Conservation (phyloP, 2,113 vertebrate genomes). For the Prunella himalayana region DNA sequence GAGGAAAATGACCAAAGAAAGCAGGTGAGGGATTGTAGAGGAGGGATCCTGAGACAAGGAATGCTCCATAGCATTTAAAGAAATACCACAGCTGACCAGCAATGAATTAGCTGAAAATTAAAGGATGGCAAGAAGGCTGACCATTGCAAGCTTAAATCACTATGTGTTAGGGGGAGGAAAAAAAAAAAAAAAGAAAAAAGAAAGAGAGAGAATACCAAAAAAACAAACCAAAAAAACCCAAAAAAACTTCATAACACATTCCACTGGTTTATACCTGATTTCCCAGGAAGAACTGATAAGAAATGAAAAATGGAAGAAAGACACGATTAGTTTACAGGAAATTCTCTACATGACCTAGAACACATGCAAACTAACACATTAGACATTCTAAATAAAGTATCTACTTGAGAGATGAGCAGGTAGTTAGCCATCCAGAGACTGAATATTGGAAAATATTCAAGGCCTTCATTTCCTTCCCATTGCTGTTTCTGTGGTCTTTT, state of each 20-base stretch:
- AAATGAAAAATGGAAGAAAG: slow-evolving; percentile 83
- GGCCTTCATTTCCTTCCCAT: background rate
- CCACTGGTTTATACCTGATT: slow-evolving; percentile 94
- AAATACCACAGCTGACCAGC: slow-evolving; percentile 71
- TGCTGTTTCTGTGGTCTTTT: slow-evolving; percentile 21
- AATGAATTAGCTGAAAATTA: slow-evolving; percentile 67
- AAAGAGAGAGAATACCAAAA: background rate
- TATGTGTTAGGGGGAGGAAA: slow-evolving; percentile 10
- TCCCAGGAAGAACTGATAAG: slow-evolving; percentile 99
- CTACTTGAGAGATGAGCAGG: slow-evolving; percentile 47
- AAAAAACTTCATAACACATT: slow-evolving; percentile 70
- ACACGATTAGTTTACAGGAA: slow-evolving; percentile 78
- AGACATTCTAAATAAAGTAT: slow-evolving; percentile 26
- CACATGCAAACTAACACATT: slow-evolving; percentile 48
- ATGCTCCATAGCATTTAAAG: slow-evolving; percentile 50
- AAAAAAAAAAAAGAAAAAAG: background rate
- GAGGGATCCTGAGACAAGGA: slow-evolving; percentile 32
- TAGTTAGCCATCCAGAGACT: background rate
- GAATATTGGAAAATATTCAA: slow-evolving; percentile 8
- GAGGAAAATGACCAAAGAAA: slow-evolving; percentile 58
- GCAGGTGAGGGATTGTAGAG: background rate
- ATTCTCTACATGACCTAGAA: slow-evolving; percentile 63
- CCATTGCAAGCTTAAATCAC: slow-evolving; percentile 73
- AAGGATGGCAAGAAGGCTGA: slow-evolving; percentile 53
- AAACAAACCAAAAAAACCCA: background rate